Conservation (phyloP, 1,140 invertebrate genomes). For the Anadara kagoshimensis region DNA sequence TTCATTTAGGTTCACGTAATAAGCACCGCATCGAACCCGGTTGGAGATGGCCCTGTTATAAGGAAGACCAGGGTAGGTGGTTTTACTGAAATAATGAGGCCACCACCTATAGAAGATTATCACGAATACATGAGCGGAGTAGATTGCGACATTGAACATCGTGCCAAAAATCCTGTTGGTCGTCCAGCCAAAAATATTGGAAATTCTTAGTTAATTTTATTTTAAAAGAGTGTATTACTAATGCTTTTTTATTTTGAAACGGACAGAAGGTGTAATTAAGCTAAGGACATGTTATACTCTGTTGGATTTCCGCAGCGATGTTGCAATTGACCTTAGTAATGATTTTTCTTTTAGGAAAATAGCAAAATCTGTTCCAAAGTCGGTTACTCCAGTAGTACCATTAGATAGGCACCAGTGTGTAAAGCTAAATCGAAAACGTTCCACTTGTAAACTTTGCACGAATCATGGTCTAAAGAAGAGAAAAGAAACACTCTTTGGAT, state of each 20-base stretch:
- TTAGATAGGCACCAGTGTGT: neutral
- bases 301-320: neutral
- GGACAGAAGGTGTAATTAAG: neutral
- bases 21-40: no score
- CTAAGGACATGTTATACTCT: neutral
- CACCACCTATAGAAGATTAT: neutral
- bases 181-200: slow-evolving; percentile 18
- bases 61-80: no score
- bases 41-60: no score
- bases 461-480: slow-evolving; percentile 11
- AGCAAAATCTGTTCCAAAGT: neutral
- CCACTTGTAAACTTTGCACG: slow-evolving; percentile 10
- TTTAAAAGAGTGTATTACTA: neutral
- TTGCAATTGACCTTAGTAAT: neutral
- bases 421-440: neutral
- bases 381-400: neutral
- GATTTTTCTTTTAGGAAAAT: neutral
- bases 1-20: no score
- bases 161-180: slow-evolving; percentile 5
- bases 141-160: slow-evolving; percentile 3
- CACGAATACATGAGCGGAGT: neutral
- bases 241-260: slow-evolving; percentile 4
- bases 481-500: neutral
- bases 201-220: slow-evolving; percentile 18
- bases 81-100: no score